Evolutionary conservation across 2,797 vertebrate species (phyloP).

Genomic region (Clarias laeviceps): DNA sequence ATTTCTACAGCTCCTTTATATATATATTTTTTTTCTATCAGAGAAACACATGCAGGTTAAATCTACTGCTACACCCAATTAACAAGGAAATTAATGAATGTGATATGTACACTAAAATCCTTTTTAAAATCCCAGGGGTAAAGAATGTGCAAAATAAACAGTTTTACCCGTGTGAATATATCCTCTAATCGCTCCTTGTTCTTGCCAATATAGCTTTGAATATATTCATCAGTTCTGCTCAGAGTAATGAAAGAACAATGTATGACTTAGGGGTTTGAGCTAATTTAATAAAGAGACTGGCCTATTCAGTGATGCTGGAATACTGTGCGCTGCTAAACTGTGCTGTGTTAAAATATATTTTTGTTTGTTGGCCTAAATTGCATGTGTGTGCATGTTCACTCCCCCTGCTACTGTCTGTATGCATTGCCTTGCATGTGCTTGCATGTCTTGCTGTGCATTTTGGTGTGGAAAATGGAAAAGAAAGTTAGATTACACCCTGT

Average conservation of each 20-base stretch:
- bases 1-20: neutral
- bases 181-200: constrained; percentile 34
- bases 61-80: neutral
- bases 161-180: neutral
- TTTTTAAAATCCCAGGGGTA: neutral
- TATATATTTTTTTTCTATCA: neutral
- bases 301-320: constrained; percentile 70
- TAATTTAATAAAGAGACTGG: constrained; percentile 15
- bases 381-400: constrained; percentile 56
- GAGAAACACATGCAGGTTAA: neutral
- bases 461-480: constrained; percentile 73
- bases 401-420: constrained; percentile 65
- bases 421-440: constrained; percentile 75
- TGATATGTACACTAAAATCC: constrained; percentile 3
- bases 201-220: constrained; percentile 47
- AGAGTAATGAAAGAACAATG: constrained; percentile 17
- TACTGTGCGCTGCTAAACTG: constrained; percentile 68
- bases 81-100: neutral
- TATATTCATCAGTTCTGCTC: constrained; percentile 38
- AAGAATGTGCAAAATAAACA: constrained; percentile 26
- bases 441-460: constrained; percentile 76
- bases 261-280: constrained; percentile 13
- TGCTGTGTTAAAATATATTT: constrained; percentile 3
- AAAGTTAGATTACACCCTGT: constrained; percentile 97
- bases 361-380: neutral